Evolutionary conservation across 2,113 vertebrate species (phyloP).

Genomic region (Pampusana beccarii): DNA sequence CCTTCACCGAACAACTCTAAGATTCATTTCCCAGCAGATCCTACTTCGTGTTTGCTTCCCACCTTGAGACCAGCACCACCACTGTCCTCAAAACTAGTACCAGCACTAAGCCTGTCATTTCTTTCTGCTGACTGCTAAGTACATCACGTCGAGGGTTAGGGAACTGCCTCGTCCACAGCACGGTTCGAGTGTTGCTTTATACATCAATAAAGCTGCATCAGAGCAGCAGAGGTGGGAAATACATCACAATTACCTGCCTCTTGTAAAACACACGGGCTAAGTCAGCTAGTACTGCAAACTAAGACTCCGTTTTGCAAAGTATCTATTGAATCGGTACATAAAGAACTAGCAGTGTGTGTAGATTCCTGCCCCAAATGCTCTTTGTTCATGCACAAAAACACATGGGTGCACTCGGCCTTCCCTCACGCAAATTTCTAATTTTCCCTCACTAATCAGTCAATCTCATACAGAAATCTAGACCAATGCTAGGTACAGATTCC

Average conservation of each 20-base stretch:
- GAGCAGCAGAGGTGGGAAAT: not conserved
- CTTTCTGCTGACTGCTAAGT: not conserved
- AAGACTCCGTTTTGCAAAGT: not conserved
- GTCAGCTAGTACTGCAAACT: not conserved
- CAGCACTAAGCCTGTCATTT: not conserved
- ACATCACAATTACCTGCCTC: fast-evolving
- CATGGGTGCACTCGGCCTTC: not conserved
- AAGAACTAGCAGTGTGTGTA: not conserved
- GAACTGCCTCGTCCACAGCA: not conserved
- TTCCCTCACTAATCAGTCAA: not conserved
- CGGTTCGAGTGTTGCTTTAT: not conserved
- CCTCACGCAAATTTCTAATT: not conserved
- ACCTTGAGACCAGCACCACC: not conserved
- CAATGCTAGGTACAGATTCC: not conserved
- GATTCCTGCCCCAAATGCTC: not conserved
- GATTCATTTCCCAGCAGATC: not conserved
- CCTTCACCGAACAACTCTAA: not conserved
- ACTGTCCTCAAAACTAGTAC: not conserved
- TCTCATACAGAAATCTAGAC: not conserved
- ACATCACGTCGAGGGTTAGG: not conserved
- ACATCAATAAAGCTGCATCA: not conserved
- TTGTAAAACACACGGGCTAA: not conserved
- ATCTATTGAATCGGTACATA: not conserved
- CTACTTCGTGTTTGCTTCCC: not conserved
- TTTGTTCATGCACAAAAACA: not conserved